These are phyloP conservation scores for Gambusia yucatana DNA, from an alignment of 2,797 vertebrate species.

Conservation along the genomic window DNA sequence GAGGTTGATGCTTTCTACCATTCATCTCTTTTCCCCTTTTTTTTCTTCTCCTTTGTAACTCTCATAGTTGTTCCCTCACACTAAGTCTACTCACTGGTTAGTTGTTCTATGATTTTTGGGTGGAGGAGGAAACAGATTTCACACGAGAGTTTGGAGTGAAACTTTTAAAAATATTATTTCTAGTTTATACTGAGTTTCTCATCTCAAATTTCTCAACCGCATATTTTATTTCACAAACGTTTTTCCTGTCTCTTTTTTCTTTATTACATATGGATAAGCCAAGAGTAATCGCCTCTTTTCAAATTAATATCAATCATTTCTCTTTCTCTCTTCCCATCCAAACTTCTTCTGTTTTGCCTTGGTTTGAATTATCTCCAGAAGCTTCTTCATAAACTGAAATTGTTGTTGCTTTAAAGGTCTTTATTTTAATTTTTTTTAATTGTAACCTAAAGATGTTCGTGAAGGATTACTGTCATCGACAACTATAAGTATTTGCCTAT, in stretches of 20 bases:
- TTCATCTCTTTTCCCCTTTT: not conserved
- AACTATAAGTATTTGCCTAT: not conserved
- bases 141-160: not conserved
- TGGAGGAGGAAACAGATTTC: not conserved
- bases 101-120: not conserved
- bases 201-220: not conserved
- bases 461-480: not conserved
- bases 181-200: not conserved
- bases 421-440: not conserved
- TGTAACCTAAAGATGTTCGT: not conserved
- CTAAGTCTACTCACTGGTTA: not conserved
- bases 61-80: not conserved
- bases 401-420: not conserved
- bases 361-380: not conserved
- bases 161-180: not conserved
- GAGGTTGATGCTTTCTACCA: constrained; percentile 33
- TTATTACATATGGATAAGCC: not conserved
- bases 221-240: not conserved
- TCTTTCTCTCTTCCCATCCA: not conserved
- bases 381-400: not conserved
- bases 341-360: not conserved
- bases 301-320: not conserved
- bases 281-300: not conserved
- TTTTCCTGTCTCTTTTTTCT: not conserved
- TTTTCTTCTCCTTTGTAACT: not conserved